These are phyloP conservation scores for Rhineura floridana DNA, from an alignment of 2,113 vertebrate genomes.

Conservation along the genomic window DNA sequence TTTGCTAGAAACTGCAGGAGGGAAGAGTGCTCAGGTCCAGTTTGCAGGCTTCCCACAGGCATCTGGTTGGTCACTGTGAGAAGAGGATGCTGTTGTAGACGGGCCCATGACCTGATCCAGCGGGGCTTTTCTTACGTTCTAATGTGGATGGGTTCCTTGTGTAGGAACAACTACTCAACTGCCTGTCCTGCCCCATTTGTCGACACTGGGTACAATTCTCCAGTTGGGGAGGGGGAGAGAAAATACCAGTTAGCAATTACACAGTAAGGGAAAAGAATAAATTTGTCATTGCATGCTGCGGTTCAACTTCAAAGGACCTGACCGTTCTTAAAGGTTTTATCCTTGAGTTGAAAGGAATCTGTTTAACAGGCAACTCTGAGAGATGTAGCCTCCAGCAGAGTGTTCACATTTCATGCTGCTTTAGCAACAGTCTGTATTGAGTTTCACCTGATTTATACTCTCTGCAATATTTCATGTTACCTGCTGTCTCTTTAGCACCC, in stretches of 20 bases:
- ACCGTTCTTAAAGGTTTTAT: conserved; percentile 74
- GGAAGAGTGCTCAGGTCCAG: too few species aligned
- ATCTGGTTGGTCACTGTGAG: too few species aligned
- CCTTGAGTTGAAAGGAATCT: conserved; percentile 66
- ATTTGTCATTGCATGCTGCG: conserved; percentile 54
- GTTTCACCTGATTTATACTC: conserved; percentile 67
- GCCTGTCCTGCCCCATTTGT: background rate
- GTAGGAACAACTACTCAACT: background rate
- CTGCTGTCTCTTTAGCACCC: conserved; percentile 48
- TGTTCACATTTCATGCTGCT: conserved; percentile 45
- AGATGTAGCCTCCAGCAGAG: conserved; percentile 63
- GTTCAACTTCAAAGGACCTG: conserved; percentile 59
- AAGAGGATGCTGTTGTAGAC: too few species aligned
- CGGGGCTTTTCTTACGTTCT: too few species aligned
- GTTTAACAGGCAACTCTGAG: conserved; percentile 66
- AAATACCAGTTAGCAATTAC: conserved; percentile 3
- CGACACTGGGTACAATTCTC: background rate
- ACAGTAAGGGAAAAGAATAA: conserved; percentile 31
- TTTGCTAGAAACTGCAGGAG: too few species aligned
- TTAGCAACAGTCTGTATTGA: conserved; percentile 55
- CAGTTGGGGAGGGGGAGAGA: conserved; percentile 35
- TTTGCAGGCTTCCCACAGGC: too few species aligned
- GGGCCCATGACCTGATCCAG: too few species aligned
- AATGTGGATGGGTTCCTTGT: background rate
- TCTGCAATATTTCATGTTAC: conserved; percentile 36